Evolutionary conservation across 92 coral and sea anemone genomes (phyloP), one percentile per base, ranked within the genome.

Genomic region (Virgularia gustaviana): DNA sequence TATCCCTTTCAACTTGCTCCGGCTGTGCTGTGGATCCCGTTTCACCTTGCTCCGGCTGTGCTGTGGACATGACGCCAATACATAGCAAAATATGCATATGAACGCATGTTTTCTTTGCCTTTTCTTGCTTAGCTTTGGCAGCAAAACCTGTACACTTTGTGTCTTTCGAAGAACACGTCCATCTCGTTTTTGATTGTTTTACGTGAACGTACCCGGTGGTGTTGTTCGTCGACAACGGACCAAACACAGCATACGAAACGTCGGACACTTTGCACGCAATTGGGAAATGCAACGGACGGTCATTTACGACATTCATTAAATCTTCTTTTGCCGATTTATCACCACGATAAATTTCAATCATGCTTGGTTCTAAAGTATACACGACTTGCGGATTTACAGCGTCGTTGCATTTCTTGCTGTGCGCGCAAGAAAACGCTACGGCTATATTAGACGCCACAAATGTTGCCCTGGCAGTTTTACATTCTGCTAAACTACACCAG

Each of bases 21-120:
- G 70, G 42, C 45, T 25, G 11, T 2, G n/a, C n/a, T n/a, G n/a
- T n/a, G n/a, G n/a, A n/a, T n/a, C n/a, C n/a, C n/a, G n/a, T n/a
- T n/a, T n/a, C n/a, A n/a, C n/a, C 28, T 10, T 27, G 16, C 15
- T 6, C 7, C 34, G 70, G 42, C 45, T 25, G 11, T 2, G 30
- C 9, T 32, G 9, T 13, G 12, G 34, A 22, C 10, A 27, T 27
- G 37, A 35, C 41, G 24, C 77, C 51, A 27, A 43, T 27, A 27
- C 78, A 72, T 9, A 72, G 57, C 7, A 72, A 9, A 1, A 66
- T 28, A 20, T 72, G 78, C 18, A 72, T 65, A 55, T 72, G 78
- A 9, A 57, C 22, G 56, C 56, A 57, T n/a, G n/a, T n/a, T n/a
- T n/a, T n/a, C n/a, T 39, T 39, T 8, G 45, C 45, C 8, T 15